A percentile compares a stretch with the other conserved stretches of the same genome.
phyloP scores from a whole-genome alignment of 2,797 vertebrate genomes.

The Diceros bicornis region DNA sequence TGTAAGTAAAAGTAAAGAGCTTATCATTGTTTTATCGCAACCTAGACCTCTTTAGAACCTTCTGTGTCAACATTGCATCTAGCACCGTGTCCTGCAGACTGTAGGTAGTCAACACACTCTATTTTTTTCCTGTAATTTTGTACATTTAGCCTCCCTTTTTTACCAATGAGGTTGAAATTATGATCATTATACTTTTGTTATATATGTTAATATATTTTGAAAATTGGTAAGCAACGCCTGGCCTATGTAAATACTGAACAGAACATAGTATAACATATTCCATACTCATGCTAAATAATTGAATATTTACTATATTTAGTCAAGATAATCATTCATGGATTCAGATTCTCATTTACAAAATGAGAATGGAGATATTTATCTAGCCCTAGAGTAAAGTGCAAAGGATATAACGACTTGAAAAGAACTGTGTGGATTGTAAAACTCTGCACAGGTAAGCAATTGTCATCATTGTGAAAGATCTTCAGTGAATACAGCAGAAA shows the following conservation, averaged over 20 bases:
- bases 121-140: neutral
- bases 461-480: neutral
- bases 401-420: neutral
- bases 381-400: neutral
- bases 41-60: neutral
- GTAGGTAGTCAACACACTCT: neutral
- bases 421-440: neutral
- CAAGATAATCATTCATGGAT: neutral
- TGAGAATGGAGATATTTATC: neutral
- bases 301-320: neutral
- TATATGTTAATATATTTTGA: neutral
- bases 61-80: neutral
- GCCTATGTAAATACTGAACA: neutral
- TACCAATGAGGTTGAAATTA: constrained; percentile 1
- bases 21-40: constrained; percentile 1
- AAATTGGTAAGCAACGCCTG: neutral
- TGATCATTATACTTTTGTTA: neutral
- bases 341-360: neutral
- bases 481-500: neutral
- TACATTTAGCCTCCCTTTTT: neutral
- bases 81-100: neutral
- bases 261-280: neutral
- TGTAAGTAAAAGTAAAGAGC: neutral
- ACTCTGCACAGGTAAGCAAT: neutral
- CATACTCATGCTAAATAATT: neutral